Base-by-base conservation (phyloP, 2,113 vertebrate species). In the Eupsittula cactorum region DNA sequence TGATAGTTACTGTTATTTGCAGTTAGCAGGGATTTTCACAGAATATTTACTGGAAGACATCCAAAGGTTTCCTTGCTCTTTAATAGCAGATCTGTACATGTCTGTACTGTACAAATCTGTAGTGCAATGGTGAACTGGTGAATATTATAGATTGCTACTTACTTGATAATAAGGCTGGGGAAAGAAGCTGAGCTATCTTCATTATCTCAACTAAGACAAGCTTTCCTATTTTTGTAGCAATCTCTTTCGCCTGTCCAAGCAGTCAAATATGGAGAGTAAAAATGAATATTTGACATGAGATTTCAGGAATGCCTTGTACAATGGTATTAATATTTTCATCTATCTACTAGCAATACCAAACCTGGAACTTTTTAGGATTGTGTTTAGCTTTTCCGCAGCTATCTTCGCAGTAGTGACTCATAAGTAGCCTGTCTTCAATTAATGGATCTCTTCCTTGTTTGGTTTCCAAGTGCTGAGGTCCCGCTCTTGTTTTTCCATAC, bases 31-130 rank as follows among this genome's bases (percentile, higher is more conserved):
- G 79, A 60, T 63, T 23, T 60, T 91, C 20, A 13, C 25, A 47
- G 89, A 85, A 52, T 90, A 91, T 85, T 95, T 91, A 84, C 44
- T 92, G 78, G 71, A 88, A 49, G n/a, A 52, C 27, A 82, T 68
- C 78, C 86, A 92, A 87, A 82, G n/a, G 46, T 53, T 87, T 90
- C 41, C 44, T 65, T 79, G 25, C 16, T 82, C 74, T 87, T 60
- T 62, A 59, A 91, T 6, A 85, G 70, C 57, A 94, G 82, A 90
- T 73, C 70, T 90, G 52, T 81, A 77, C 39, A 50, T 80, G 35
- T 49, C 73, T 80, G 59, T 62, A 65, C 44, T 46, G n/a, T 88
- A 85, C 53, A 90, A 92, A 75, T 81, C 17, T 42, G 31, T n/a
- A 70, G 21, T 50, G 10, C 67, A 71, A 53, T 16, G 29, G 14